Evolutionary conservation across 2,888 invertebrate species (phyloP).

Genomic region (Polylopha cassiicola): DNA sequence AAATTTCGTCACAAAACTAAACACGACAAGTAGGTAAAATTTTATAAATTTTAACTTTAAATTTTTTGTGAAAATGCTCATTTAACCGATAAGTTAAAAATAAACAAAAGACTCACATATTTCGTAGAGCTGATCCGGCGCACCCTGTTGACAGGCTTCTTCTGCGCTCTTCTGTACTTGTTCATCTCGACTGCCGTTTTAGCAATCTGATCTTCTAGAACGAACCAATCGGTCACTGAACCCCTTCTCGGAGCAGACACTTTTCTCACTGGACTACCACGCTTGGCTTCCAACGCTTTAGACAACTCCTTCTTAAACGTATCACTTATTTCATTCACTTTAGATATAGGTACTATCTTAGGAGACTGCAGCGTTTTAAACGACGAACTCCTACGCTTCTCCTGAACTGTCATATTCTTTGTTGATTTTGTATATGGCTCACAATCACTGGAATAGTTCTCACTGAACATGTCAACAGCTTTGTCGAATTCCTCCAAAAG

Average conservation of each 20-base stretch:
- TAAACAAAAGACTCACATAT: constrained; percentile 58
- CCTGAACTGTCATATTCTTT: constrained; percentile 34
- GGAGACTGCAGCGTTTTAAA: constrained; percentile 59
- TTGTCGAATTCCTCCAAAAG: constrained; percentile 62
- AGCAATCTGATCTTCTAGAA: constrained; percentile 51
- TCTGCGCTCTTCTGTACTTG: constrained; percentile 56
- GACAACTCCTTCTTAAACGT: constrained; percentile 61
- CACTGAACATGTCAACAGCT: constrained; percentile 65
- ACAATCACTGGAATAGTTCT: constrained; percentile 64
- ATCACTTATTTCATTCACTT: constrained; percentile 58
- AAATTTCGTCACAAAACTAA: too few relatives aligned
- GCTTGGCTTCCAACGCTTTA: constrained; percentile 44
- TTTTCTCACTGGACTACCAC: constrained; percentile 30
- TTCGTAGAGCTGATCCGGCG: constrained; percentile 69
- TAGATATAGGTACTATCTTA: constrained; percentile 57
- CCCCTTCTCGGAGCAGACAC: constrained; percentile 50
- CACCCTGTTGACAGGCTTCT: constrained; percentile 58
- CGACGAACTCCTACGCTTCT: constrained; percentile 61
- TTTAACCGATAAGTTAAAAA: constrained; percentile 4
- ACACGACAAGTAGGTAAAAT: too few relatives aligned
- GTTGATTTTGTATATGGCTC: constrained; percentile 60
- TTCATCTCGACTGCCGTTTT: constrained; percentile 36
- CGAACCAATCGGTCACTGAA: constrained; percentile 70
- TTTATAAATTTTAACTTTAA: too few relatives aligned
- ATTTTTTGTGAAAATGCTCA: background rate